Conservation (phyloP, 2,888 invertebrate genomes). For the Rhodophaea formosa region DNA sequence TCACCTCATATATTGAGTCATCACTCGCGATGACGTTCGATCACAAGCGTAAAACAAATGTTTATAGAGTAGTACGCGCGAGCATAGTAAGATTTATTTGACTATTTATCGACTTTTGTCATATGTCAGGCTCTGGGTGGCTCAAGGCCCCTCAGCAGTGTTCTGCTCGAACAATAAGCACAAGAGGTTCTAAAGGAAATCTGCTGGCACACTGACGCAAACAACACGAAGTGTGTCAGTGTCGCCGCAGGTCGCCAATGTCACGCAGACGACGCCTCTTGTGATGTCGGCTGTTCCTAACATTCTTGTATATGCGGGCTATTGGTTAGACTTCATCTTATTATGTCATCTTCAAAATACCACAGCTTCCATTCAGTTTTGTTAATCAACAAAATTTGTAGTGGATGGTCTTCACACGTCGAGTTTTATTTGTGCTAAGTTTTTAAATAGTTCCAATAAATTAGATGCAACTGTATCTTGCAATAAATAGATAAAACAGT, state of each 20-base stretch:
- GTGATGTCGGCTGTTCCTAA: neutral
- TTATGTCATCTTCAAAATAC: neutral
- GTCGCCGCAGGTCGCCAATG: constrained; percentile 10
- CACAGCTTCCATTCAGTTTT: neutral
- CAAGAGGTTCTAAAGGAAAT: neutral
- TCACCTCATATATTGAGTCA: too few relatives aligned
- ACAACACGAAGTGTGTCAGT: constrained; percentile 14
- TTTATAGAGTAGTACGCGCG: too few relatives aligned
- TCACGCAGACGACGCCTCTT: constrained; percentile 4
- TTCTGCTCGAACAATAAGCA: constrained; percentile 1
- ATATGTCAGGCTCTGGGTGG: neutral
- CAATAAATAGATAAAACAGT: constrained; percentile 17
- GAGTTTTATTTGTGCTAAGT: neutral
- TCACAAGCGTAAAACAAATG: too few relatives aligned
- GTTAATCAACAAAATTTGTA: too few relatives aligned
- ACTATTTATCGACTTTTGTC: neutral
- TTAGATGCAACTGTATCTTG: neutral
- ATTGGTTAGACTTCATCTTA: too few relatives aligned
- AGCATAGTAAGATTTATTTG: neutral
- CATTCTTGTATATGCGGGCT: too few relatives aligned
- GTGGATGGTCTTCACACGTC: neutral
- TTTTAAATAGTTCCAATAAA: neutral
- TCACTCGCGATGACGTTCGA: too few relatives aligned
- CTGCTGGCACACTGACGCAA: constrained; percentile 6
- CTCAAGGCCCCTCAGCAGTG: neutral